Base-by-base conservation (phyloP, 2,888 invertebrate genomes). In the Disparrhopalites patrizii region DNA sequence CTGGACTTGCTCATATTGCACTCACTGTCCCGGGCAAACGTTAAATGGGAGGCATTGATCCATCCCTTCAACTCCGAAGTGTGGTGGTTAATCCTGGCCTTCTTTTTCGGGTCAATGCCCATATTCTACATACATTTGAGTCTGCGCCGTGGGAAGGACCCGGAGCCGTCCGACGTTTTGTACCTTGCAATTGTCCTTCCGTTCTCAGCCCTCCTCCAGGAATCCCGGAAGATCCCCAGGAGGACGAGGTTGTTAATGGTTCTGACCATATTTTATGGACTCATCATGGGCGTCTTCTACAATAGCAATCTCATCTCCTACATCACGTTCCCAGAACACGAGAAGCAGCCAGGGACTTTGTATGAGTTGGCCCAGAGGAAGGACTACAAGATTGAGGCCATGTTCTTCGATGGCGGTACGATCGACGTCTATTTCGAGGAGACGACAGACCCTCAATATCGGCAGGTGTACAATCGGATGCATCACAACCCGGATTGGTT, bases 271-370 rank as follows among this genome's bases (percentile, higher is more conserved):
- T 56, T 64, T 13, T 64, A 33, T 27, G 13, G 56, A 0, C 7
- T 64, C 1, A 43, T 64, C 13, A 23, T 64, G 4, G 64, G 50
- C 3, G 30, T 31, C 2, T 40, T 27, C 10, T 64, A 50, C 56
- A 64, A 56, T 13, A 50, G 56, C 20, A 64, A 64, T 33, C 27
- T 64, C 3, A 64, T 64, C 3, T 64, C 64, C 1, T 64, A 27
- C 31, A 15, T 64, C 2, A 64, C 64, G 8, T 56, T 64, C 55
- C 62, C 62, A 1, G 38, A 36, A 28, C 43, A 15, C 1, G 62
- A 55, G 1, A 1, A 1, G 5, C 20, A 55, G 1, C 62, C 62
- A 1, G 1, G 8, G 10, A 55, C 2, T 25, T 62, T 54, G 5
- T 1, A 20, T 7, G 18, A 62, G 2, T 31, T 62, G 4, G 3